Evolutionary conservation across 2,797 vertebrate species (phyloP).

Genomic region (Decapterus maruadsi): DNA sequence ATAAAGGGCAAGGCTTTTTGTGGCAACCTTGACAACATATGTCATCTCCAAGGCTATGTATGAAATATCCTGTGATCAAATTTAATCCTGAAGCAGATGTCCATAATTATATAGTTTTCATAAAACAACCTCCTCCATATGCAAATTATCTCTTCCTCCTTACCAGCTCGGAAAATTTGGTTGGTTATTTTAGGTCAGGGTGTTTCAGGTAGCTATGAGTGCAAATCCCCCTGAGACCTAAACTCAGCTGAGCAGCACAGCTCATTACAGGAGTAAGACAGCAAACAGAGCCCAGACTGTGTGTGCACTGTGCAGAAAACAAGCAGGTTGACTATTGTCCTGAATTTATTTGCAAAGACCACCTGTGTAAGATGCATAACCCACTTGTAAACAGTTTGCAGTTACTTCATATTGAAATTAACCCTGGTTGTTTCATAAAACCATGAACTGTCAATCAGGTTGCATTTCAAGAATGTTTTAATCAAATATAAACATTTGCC

Average conservation of each 20-base stretch:
- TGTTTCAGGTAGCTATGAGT: slow-evolving; percentile 29
- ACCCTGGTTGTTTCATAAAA: not conserved
- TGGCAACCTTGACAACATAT: slow-evolving; percentile 8
- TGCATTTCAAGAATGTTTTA: not conserved
- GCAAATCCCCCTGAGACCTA: not conserved
- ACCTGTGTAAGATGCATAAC: not conserved
- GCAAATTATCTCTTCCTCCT: slow-evolving; percentile 20
- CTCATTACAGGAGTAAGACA: slow-evolving; percentile 1
- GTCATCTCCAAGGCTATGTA: not conserved
- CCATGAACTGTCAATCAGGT: not conserved
- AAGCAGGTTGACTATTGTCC: slow-evolving; percentile 17
- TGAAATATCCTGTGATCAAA: not conserved
- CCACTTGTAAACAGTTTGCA: not conserved
- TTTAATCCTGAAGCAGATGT: slow-evolving; percentile 13
- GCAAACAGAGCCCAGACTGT: slow-evolving; percentile 6
- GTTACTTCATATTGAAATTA: not conserved
- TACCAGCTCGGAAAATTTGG: not conserved
- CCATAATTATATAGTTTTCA: not conserved
- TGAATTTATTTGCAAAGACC: not conserved
- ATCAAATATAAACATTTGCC: not conserved
- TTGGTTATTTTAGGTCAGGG: slow-evolving; percentile 29
- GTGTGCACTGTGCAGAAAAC: slow-evolving; percentile 1
- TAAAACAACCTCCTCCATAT: slow-evolving; percentile 22
- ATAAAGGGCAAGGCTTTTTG: not conserved
- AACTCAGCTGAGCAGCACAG: slow-evolving; percentile 21